Evolutionary conservation across 2,113 vertebrate species (phyloP).

Genomic region (Hyperoodon ampullatus): DNA sequence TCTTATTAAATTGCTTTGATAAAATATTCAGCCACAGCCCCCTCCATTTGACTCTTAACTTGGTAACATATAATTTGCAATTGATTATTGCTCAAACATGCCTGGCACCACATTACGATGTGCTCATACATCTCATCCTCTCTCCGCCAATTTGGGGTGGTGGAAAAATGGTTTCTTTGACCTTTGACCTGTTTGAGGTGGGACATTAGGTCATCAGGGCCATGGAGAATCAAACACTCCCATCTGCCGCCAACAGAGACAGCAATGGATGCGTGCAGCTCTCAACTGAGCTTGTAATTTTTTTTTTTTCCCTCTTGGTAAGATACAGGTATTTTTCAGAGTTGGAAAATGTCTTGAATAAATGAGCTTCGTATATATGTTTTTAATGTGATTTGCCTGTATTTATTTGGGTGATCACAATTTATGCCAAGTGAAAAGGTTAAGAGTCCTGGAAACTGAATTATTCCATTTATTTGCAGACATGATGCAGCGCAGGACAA

Average conservation of each 20-base stretch:
- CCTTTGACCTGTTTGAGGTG: slow-evolving; percentile 65
- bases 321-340: slow-evolving; percentile 72
- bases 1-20: slow-evolving; percentile 60
- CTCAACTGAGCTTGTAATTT: background rate
- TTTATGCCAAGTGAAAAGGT: slow-evolving; percentile 84
- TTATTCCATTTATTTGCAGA: slow-evolving; percentile 77
- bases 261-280: slow-evolving; percentile 43
- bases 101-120: background rate
- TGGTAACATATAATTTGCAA: slow-evolving; percentile 76
- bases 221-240: background rate
- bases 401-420: slow-evolving; percentile 78
- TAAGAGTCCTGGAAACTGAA: slow-evolving; percentile 75
- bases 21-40: slow-evolving; percentile 67
- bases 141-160: background rate
- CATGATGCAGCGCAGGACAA: slow-evolving; percentile 81
- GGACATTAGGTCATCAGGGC: background rate
- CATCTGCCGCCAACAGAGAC: accelerated
- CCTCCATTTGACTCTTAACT: slow-evolving; percentile 69
- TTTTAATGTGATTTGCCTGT: slow-evolving; percentile 82
- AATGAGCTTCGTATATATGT: slow-evolving; percentile 73
- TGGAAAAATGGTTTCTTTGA: background rate
- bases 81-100: slow-evolving; percentile 73
- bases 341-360: slow-evolving; percentile 70
- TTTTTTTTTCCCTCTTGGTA: accelerated
- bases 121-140: background rate